Evolutionary conservation across 2,113 vertebrate species (phyloP).

Genomic region (Sapajus apella): DNA sequence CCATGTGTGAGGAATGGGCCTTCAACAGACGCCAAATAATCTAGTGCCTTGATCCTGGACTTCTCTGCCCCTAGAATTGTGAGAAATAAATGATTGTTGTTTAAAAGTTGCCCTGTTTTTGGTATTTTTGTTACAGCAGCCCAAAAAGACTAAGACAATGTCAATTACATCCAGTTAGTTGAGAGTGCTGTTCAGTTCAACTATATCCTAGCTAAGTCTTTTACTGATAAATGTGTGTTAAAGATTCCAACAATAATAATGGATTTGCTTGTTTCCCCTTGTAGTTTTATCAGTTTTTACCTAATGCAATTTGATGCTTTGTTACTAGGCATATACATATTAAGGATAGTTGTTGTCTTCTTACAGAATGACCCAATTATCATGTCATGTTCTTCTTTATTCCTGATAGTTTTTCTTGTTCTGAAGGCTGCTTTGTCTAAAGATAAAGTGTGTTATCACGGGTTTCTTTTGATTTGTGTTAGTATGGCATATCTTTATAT

Average conservation of each 20-base stretch:
- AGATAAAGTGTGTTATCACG: neutral
- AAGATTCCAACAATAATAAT: neutral
- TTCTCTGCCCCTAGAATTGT: neutral
- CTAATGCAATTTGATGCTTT: neutral
- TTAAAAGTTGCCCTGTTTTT: neutral
- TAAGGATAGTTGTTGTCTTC: neutral
- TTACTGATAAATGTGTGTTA: neutral
- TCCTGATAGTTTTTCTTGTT: neutral
- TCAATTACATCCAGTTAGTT: neutral
- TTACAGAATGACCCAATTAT: neutral
- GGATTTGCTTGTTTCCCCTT: neutral
- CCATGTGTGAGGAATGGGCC: neutral
- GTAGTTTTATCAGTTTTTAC: neutral
- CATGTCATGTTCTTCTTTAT: neutral
- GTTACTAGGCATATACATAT: neutral
- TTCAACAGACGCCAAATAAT: neutral
- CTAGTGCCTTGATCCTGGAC: neutral
- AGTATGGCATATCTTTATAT: neutral
- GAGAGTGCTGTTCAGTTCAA: neutral
- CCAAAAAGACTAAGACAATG: neutral
- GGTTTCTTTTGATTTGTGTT: neutral
- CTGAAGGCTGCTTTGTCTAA: neutral
- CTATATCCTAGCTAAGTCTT: neutral
- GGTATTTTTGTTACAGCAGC: neutral
- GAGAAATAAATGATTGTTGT: neutral